Conservation (phyloP, 2,888 invertebrate genomes). For the Nyleta sp. region DNA sequence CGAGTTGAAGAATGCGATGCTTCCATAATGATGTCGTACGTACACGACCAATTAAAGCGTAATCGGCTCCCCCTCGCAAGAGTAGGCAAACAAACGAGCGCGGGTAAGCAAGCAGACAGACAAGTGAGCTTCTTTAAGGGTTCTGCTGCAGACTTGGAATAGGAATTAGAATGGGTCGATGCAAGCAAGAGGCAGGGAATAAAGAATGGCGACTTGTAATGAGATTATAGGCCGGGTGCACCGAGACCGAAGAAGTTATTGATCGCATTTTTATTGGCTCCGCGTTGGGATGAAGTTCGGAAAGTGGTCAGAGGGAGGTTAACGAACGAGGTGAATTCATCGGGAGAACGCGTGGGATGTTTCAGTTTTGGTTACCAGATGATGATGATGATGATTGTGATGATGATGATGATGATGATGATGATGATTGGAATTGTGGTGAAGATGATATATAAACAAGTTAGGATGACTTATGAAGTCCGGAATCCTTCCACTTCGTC, state of each 20-base stretch:
- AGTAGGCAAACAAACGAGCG: slow-evolving; percentile 53
- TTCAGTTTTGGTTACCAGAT: too few species aligned
- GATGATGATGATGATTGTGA: too few species aligned
- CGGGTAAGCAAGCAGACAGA: slow-evolving; percentile 50
- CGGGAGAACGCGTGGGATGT: too few species aligned
- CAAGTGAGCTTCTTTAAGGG: slow-evolving; percentile 56
- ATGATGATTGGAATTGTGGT: too few species aligned
- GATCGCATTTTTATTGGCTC: slow-evolving; percentile 21
- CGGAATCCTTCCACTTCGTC: too few species aligned
- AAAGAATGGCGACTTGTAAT: slow-evolving; percentile 36
- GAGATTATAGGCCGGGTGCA: slow-evolving; percentile 25
- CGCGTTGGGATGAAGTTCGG: too few species aligned
- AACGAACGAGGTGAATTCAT: too few species aligned
- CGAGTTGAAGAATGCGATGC: slow-evolving; percentile 61
- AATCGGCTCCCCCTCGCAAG: slow-evolving; percentile 57
- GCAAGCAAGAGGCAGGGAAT: slow-evolving; percentile 45
- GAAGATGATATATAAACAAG: too few species aligned
- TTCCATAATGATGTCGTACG: slow-evolving; percentile 63
- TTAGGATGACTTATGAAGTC: too few species aligned
- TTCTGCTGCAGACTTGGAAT: slow-evolving; percentile 43
- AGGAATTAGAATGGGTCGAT: slow-evolving; percentile 60
- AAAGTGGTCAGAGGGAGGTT: too few species aligned
- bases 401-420: too few species aligned
- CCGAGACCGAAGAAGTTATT: slow-evolving; percentile 17
- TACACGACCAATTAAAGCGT: slow-evolving; percentile 67